Evolutionary conservation across 2,797 vertebrate species (phyloP).

Genomic region (Chrysocyon brachyurus): DNA sequence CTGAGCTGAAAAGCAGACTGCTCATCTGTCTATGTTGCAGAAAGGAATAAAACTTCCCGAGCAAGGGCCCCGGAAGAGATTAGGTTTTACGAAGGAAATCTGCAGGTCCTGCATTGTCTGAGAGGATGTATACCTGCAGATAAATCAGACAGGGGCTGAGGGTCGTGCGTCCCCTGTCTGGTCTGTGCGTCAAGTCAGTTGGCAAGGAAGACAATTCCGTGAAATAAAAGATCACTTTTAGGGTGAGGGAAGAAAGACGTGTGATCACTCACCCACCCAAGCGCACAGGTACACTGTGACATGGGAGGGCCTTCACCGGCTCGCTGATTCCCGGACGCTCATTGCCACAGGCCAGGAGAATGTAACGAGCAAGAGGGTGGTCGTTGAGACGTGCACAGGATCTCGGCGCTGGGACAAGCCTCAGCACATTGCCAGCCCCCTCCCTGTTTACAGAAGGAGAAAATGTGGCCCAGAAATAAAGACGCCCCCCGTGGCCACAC

Average conservation of each 20-base stretch:
- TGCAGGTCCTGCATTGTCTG: not conserved
- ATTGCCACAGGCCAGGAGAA: fast-evolving
- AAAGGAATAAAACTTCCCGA: not conserved
- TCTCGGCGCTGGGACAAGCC: fast-evolving
- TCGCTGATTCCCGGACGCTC: not conserved
- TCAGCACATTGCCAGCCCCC: fast-evolving
- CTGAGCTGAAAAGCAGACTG: not conserved
- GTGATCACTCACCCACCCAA: fast-evolving
- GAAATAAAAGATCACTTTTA: not conserved
- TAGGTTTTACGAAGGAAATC: not conserved
- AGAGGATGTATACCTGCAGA: fast-evolving
- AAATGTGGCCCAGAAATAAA: not conserved
- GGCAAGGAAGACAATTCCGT: not conserved
- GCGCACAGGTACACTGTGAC: fast-evolving
- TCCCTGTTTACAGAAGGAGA: not conserved
- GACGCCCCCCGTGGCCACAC: fast-evolving
- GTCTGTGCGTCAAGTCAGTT: not conserved
- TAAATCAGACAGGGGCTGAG: fast-evolving
- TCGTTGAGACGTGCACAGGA: too few species aligned
- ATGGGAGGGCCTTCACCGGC: fast-evolving
- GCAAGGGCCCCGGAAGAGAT: not conserved
- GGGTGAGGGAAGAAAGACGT: not conserved
- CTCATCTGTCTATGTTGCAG: too few species aligned
- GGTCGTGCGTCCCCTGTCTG: not conserved
- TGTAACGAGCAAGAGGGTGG: not conserved